A percentile compares a stretch with the other conserved stretches of the same genome.
phyloP scores from a whole-genome alignment of 1,140 invertebrate genomes.

The Globodera rostochiensis region DNA sequence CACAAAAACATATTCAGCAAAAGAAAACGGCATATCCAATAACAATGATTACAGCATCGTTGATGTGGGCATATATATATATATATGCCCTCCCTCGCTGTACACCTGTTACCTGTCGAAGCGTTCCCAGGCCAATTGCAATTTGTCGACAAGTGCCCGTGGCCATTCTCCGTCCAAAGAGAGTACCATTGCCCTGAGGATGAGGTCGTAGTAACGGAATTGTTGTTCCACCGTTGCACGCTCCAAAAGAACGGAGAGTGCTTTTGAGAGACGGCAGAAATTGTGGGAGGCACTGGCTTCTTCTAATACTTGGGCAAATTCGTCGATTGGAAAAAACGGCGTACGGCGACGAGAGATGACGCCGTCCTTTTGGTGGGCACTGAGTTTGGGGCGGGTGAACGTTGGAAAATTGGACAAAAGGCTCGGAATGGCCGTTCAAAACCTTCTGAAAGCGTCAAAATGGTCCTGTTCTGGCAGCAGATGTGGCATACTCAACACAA shows the following conservation, averaged over 20 bases:
- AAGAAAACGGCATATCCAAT: no score
- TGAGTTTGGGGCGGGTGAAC: neutral
- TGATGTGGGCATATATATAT: no score
- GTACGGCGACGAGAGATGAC: neutral
- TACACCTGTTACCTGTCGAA: slow-evolving; percentile 27
- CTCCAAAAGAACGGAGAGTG: slow-evolving; percentile 27
- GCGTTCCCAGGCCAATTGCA: slow-evolving; percentile 42
- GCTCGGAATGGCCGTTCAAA: neutral
- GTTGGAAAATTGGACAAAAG: neutral
- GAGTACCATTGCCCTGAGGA: slow-evolving; percentile 38
- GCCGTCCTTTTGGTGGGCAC: neutral
- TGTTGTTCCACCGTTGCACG: slow-evolving; percentile 47
- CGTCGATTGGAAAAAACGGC: neutral
- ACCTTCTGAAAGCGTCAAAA: slow-evolving; percentile 27
- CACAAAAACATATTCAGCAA: no score
- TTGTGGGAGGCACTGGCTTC: slow-evolving; percentile 10
- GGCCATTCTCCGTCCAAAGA: slow-evolving; percentile 37
- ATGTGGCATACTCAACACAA: slow-evolving; percentile 44
- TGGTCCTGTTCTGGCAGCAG: slow-evolving; percentile 35
- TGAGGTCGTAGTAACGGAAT: slow-evolving; percentile 46
- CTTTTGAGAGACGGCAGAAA: neutral
- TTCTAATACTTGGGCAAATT: neutral
- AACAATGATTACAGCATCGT: no score
- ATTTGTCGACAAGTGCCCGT: slow-evolving; percentile 33
- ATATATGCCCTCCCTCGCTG: no score